These are phyloP conservation scores for Drosophila littoralis DNA, from an alignment of 1,140 invertebrate species.

Conservation along the genomic window DNA sequence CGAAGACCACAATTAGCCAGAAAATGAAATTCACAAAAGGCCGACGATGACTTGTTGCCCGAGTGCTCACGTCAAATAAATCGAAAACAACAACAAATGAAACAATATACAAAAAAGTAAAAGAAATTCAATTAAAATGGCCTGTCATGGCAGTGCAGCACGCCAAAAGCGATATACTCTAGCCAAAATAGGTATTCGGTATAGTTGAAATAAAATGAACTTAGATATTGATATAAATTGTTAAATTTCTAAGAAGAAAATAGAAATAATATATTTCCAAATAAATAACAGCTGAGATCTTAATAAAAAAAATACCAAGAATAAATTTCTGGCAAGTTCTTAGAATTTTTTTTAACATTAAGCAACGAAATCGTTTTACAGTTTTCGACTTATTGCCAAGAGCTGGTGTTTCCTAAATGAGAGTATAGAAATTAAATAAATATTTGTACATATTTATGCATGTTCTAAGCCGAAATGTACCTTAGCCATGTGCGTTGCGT, in stretches of 20 bases:
- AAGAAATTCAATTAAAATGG: conserved; percentile 14
- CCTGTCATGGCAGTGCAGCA: neutral
- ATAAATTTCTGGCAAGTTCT: neutral
- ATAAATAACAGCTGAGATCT: neutral
- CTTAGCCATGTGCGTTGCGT: conserved; percentile 4
- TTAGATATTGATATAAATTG: too few species aligned
- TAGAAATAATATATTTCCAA: neutral
- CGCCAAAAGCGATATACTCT: neutral
- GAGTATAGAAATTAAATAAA: too few species aligned
- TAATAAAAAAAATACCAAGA: neutral
- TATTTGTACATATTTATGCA: neutral
- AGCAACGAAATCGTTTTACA: too few species aligned
- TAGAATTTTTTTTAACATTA: neutral
- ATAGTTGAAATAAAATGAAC: too few species aligned
- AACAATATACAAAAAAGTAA: conserved; percentile 4
- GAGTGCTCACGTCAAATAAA: conserved; percentile 57
- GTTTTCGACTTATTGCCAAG: neutral
- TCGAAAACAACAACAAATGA: conserved; percentile 18
- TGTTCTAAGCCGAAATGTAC: neutral
- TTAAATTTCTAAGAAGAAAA: neutral
- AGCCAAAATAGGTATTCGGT: neutral
- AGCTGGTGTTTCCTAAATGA: too few species aligned
- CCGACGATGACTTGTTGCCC: conserved; percentile 60
- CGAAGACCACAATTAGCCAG: conserved; percentile 63
- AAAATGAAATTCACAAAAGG: conserved; percentile 41